A percentile compares a stretch with the other conserved stretches of the same genome.
Evolutionary conservation across 2,888 invertebrate genomes (phyloP).

Genomic region (Epiblema foenella): DNA sequence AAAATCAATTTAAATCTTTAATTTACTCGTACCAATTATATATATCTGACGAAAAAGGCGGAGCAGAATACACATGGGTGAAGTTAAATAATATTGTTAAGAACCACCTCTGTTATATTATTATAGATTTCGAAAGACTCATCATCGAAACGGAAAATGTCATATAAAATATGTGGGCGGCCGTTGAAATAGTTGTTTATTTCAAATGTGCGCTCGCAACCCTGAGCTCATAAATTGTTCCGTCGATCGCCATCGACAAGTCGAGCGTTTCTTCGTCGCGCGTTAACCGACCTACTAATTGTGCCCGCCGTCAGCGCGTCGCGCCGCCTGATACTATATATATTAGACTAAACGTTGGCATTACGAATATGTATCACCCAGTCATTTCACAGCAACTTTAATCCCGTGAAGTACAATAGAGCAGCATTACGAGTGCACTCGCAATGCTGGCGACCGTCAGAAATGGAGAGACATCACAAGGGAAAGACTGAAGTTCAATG

Average conservation of each 20-base stretch:
- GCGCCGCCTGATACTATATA: conserved; percentile 24
- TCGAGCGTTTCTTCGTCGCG: conserved; percentile 66
- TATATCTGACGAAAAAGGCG: too few relatives aligned
- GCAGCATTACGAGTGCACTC: too few relatives aligned
- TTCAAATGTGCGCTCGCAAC: conserved; percentile 51
- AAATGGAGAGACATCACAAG: too few relatives aligned
- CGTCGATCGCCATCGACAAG: conserved; percentile 68
- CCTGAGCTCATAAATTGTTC: conserved; percentile 60
- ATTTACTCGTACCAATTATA: too few relatives aligned
- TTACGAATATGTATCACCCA: background rate
- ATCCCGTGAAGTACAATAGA: background rate
- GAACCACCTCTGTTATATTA: too few relatives aligned
- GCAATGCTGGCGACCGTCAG: too few relatives aligned
- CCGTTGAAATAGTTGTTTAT: background rate
- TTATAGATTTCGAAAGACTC: background rate
- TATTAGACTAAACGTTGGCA: background rate
- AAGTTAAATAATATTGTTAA: too few relatives aligned
- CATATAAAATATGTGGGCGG: background rate
- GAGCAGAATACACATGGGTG: too few relatives aligned
- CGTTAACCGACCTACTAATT: conserved; percentile 79
- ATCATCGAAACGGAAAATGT: background rate
- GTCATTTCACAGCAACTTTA: background rate
- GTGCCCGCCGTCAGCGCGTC: conserved; percentile 50
- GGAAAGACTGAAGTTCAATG: too few relatives aligned
- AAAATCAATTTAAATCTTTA: too few relatives aligned